These are phyloP conservation scores for Drosophila murphyi DNA, from an alignment of 1,140 invertebrate species.

Conservation along the genomic window DNA sequence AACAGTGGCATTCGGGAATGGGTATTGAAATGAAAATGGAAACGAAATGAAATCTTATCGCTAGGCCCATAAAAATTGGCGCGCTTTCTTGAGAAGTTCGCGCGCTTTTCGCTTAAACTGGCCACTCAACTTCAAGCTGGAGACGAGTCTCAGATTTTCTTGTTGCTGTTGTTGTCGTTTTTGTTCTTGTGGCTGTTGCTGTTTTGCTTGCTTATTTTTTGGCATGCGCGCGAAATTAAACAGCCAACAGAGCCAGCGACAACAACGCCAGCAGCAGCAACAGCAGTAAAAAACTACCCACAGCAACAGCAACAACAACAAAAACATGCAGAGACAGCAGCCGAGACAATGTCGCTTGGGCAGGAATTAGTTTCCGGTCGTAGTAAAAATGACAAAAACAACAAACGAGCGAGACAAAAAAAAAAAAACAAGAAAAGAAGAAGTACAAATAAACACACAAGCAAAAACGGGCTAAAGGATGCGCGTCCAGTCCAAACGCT, in stretches of 20 bases:
- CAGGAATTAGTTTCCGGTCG: conserved; percentile 84
- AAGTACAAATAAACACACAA: conserved; percentile 43
- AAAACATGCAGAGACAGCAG: conserved; percentile 27
- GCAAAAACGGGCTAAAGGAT: conserved; percentile 76
- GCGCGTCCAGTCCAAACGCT: conserved; percentile 38
- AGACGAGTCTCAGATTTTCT: conserved; percentile 30
- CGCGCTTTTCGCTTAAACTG: conserved; percentile 76
- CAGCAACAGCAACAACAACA: conserved; percentile 16
- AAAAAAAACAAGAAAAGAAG: conserved; percentile 17
- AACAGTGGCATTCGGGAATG: too few species aligned
- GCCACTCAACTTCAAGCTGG: conserved; percentile 47
- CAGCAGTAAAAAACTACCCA: conserved; percentile 12
- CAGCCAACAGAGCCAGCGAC: conserved; percentile 28
- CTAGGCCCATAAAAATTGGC: conserved; percentile 72
- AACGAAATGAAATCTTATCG: conserved; percentile 77
- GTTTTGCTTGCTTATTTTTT: conserved; percentile 66
- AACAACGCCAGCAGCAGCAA: conserved; percentile 39
- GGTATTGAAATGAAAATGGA: conserved; percentile 47
- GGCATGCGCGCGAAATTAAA: conserved; percentile 71
- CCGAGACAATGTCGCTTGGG: conserved; percentile 57
- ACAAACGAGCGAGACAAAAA: conserved; percentile 39
- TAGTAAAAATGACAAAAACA: conserved; percentile 83
- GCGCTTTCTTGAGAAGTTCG: conserved; percentile 71
- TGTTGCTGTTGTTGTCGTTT: not conserved
- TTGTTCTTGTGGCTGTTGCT: conserved; percentile 12